Conservation (phyloP, 2,888 invertebrate species). For the Stratiomys singularior region DNA sequence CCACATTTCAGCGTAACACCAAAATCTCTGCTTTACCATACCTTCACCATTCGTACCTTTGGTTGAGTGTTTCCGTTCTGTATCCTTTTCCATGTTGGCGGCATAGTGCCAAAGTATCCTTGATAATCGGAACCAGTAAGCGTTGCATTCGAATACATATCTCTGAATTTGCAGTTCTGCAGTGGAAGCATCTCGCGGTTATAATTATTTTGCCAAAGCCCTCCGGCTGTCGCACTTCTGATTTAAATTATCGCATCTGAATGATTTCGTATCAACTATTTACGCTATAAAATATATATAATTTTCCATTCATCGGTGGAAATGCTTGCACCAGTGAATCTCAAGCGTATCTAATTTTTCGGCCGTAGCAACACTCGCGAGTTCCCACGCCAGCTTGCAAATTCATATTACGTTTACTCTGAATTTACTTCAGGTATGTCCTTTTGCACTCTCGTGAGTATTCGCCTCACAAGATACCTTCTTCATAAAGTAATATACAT, state of each 20-base stretch:
- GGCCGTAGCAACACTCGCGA: neutral
- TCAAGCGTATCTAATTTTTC: neutral
- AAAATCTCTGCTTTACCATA: slow-evolving; percentile 12
- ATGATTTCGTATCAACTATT: neutral
- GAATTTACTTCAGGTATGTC: neutral
- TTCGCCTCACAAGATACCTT: neutral
- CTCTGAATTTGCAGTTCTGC: too few species aligned
- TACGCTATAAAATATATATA: neutral
- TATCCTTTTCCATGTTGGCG: neutral
- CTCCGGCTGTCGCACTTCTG: neutral
- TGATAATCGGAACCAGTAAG: neutral
- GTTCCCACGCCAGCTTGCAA: neutral
- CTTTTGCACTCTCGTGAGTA: neutral
- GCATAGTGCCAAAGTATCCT: neutral
- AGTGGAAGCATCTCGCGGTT: too few species aligned
- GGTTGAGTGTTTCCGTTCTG: slow-evolving; percentile 18
- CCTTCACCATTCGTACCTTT: neutral
- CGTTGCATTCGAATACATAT: too few species aligned
- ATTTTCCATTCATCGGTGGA: neutral
- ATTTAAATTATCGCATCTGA: neutral
- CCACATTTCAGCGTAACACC: slow-evolving; percentile 40
- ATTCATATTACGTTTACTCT: neutral
- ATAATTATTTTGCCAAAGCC: neutral
- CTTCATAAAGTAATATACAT: neutral
- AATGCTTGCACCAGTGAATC: neutral